Evolutionary conservation across 2,888 invertebrate species (phyloP), one percentile per base, ranked within the genome.

Genomic region (Pomacea canaliculata): DNA sequence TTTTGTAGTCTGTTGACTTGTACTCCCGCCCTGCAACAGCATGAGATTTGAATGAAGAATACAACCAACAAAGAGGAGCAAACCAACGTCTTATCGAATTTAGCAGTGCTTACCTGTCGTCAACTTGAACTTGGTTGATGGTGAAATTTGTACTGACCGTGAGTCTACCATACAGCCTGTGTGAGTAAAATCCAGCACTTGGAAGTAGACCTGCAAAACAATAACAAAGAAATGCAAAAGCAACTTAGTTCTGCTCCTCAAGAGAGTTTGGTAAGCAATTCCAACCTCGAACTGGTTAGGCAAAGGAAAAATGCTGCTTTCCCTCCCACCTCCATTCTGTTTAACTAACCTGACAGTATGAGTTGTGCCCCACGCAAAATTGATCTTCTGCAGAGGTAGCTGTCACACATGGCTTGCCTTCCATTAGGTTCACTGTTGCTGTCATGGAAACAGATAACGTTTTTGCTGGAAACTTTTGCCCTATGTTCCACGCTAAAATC

Each of bases 401-500:
- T 13, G 80, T 73, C 68, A 71, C 71, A 59, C 70, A 85, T 78
- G 69, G 82, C 71, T 76, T 84, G 76, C 78, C 82, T 63, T 80
- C 79, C 37, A 69, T 78, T 67, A 85, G 81, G 23, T 80, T 76
- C 5, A 89, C 67, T 23, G 85, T 84, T 23, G 87, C 84, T 68
- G 86, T 84, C 81, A 88, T 76, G 59, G 79, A 80, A 27, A 85
- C 85, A 69, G 84, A 85, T 62, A 85, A 77, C 18, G 83, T 82
- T 73, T 86, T 87, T 62, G 79, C 81, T 0, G 87, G 87, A 78
- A 89, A 88, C 76, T 84, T 86, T 69, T 85, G 85, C 62, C 88
- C 89, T 78, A 89, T 85, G 77, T 87, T 88, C 89, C 89, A 89
- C 0, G 88, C 86, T 3, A 88, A 73, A 1, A 84, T 85, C 51